Evolutionary conservation across 2,888 invertebrate genomes (phyloP).

Genomic region (Copidosoma aretas): DNA sequence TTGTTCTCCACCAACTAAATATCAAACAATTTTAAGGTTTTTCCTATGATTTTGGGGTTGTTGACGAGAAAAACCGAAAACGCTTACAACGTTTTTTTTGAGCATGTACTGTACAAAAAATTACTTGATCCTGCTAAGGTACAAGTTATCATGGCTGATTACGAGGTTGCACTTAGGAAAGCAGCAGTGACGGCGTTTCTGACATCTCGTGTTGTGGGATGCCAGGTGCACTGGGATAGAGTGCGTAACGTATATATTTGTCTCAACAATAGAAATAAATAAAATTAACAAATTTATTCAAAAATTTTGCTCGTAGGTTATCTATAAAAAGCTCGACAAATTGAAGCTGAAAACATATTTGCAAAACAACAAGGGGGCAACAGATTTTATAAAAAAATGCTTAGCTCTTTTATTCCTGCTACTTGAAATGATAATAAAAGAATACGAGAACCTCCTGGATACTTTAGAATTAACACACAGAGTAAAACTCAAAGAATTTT

Average conservation of each 20-base stretch:
- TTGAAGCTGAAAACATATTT: too few relatives aligned
- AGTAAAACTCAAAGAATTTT: neutral
- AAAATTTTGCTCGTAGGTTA: too few relatives aligned
- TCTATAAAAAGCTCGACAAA: too few relatives aligned
- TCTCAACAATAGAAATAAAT: too few relatives aligned
- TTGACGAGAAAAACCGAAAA: neutral
- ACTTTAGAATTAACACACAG: neutral
- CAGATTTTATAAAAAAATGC: neutral
- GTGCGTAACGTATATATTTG: slow-evolving; percentile 1
- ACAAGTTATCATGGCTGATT: neutral
- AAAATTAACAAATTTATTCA: too few relatives aligned
- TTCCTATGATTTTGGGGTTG: neutral
- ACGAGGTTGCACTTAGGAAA: neutral
- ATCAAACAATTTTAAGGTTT: neutral
- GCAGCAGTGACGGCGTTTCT: neutral
- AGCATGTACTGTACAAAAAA: neutral
- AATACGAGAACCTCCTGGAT: neutral
- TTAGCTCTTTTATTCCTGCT: neutral
- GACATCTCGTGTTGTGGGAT: neutral
- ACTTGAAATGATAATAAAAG: neutral
- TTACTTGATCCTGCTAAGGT: neutral
- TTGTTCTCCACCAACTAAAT: too few relatives aligned
- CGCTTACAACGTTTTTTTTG: neutral
- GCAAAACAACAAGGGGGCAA: neutral
- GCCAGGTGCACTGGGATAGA: neutral